Evolutionary conservation across 2,113 vertebrate genomes (phyloP).

Genomic region (Nipponia nippon): DNA sequence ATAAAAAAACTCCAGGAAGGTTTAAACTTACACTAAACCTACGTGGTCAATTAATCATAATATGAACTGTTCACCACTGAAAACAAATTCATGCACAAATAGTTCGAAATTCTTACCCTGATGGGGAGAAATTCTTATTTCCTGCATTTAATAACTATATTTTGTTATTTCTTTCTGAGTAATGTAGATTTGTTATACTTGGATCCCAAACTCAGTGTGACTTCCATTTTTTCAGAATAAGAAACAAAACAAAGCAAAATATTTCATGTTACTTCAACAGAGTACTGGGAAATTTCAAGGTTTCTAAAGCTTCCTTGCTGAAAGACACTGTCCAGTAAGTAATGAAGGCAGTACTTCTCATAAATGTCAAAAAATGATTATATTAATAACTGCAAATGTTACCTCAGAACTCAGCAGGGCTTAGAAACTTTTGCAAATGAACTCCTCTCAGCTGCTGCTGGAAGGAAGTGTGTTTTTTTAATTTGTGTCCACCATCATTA

Average conservation of each 20-base stretch:
- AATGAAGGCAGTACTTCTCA: not conserved
- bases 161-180: not conserved
- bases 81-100: not conserved
- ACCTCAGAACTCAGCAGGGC: not conserved
- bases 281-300: not conserved
- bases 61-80: not conserved
- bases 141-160: not conserved
- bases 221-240: not conserved
- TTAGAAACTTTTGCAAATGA: not conserved
- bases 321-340: not conserved
- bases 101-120: not conserved
- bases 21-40: not conserved
- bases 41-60: not conserved
- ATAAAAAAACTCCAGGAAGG: rapidly evolving
- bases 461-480: not conserved
- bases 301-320: slow-evolving; percentile 7
- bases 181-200: not conserved
- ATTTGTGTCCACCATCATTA: not conserved
- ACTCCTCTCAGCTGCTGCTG: not conserved
- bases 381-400: not conserved
- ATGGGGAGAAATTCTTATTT: not conserved
- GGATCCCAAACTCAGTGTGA: not conserved
- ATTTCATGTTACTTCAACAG: not conserved
- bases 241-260: not conserved
- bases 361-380: not conserved